phyloP scores from a whole-genome alignment of 2,113 vertebrate species.

The Hydropotes inermis region DNA sequence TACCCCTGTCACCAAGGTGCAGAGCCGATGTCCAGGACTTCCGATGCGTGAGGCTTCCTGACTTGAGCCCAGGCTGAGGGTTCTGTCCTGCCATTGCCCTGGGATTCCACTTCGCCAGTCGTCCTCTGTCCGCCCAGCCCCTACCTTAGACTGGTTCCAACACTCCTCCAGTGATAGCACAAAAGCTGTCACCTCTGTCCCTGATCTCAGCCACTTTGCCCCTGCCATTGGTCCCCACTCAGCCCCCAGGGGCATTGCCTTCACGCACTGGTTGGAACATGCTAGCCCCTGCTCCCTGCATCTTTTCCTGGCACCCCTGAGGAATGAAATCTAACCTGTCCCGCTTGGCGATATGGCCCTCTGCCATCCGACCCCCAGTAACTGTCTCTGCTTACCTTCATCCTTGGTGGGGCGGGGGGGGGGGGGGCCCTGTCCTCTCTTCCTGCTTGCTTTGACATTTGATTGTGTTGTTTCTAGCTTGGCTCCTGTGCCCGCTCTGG shows the following conservation, averaged over 20 bases:
- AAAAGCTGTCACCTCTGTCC: not conserved
- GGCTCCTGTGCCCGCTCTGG: accelerated
- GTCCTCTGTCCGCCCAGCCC: not conserved
- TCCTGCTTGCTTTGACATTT: not conserved
- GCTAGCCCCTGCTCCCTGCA: accelerated
- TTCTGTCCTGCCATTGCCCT: not conserved
- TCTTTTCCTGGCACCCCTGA: not conserved
- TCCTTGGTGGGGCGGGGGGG: too few species aligned
- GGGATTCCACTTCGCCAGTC: too few species aligned
- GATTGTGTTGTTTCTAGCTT: not conserved
- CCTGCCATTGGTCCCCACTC: not conserved
- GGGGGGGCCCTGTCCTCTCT: not conserved
- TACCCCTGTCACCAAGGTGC: not conserved
- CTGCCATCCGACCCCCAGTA: not conserved
- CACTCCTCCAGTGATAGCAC: not conserved
- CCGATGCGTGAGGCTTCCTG: not conserved
- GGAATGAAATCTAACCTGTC: too few species aligned
- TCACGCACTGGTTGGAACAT: accelerated
- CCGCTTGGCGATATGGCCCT: accelerated
- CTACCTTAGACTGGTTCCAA: not conserved
- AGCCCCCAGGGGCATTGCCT: not conserved
- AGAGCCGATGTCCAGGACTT: not conserved
- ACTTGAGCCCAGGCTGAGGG: not conserved
- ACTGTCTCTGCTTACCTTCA: not conserved
- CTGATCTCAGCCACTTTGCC: not conserved